Evolutionary conservation across 2,797 vertebrate species (phyloP).

Genomic region (Hemitrygon akajei): DNA sequence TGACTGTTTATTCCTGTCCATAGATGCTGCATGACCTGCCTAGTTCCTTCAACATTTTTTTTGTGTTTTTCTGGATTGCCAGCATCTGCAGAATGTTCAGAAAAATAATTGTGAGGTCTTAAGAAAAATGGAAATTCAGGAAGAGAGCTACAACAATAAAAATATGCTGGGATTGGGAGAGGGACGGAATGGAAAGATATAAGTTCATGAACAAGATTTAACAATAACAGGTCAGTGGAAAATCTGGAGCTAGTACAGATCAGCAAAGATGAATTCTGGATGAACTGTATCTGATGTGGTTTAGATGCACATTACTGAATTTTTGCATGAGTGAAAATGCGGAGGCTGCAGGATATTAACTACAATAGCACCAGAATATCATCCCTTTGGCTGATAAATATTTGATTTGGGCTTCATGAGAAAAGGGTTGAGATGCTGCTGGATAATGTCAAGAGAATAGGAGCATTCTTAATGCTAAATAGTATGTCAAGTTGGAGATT

Average conservation of each 20-base stretch:
- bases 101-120: background rate
- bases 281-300: background rate
- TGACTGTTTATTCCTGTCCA: too few species aligned
- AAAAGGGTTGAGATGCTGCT: background rate
- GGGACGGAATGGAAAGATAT: background rate
- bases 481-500: background rate
- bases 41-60: too few species aligned
- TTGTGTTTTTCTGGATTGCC: too few species aligned
- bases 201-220: background rate
- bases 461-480: background rate
- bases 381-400: background rate
- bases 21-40: too few species aligned
- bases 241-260: background rate
- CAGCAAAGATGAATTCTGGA: background rate
- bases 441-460: background rate
- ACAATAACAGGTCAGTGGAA: background rate
- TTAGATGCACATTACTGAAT: background rate
- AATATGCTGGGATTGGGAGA: background rate
- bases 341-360: background rate
- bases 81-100: too few species aligned
- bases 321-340: background rate
- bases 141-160: background rate
- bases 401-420: background rate
- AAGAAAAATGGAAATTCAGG: background rate
- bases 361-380: background rate